Percentiles rank a stretch among this genome's conserved stretches.
phyloP scores from a whole-genome alignment of 2,797 vertebrate species.

The Channallabes apus region DNA sequence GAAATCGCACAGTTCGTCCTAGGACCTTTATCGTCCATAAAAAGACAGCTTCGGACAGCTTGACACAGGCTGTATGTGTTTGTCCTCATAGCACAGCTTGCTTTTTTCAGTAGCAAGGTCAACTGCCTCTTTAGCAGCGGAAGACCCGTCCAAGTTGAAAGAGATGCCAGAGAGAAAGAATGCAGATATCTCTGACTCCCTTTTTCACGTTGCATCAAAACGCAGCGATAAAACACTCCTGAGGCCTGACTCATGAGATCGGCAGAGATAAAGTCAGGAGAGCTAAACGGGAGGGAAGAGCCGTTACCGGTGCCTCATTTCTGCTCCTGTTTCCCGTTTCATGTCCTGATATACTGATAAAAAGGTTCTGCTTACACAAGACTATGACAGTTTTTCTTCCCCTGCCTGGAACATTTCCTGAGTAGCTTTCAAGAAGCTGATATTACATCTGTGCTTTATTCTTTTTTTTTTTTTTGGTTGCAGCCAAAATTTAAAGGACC shows the following conservation, averaged over 20 bases:
- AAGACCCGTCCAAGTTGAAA: constrained; percentile 35
- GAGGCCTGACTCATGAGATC: constrained; percentile 56
- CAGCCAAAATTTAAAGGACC: background rate
- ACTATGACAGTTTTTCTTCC: constrained; percentile 51
- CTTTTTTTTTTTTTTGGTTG: background rate
- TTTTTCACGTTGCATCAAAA: constrained; percentile 63
- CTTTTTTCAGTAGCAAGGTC: constrained; percentile 29
- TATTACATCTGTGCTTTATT: background rate
- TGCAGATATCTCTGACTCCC: constrained; percentile 63
- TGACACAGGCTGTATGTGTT: constrained; percentile 5
- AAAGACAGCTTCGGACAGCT: background rate
- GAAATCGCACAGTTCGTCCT: background rate
- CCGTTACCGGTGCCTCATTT: constrained; percentile 59
- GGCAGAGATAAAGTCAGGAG: constrained; percentile 60
- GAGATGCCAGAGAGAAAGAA: constrained; percentile 62
- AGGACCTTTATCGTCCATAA: background rate
- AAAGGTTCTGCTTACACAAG: constrained; percentile 55
- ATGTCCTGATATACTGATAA: constrained; percentile 72
- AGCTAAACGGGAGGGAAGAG: constrained; percentile 21
- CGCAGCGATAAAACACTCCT: constrained; percentile 55
- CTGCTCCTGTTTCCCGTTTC: constrained; percentile 54
- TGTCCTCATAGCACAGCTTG: constrained; percentile 30
- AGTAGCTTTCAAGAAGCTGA: constrained; percentile 22
- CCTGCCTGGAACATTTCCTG: constrained; percentile 21
- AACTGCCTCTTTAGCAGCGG: constrained; percentile 10